Evolutionary conservation across 2,113 vertebrate species (phyloP).

Genomic region (Petrocephalus microphthalmus): DNA sequence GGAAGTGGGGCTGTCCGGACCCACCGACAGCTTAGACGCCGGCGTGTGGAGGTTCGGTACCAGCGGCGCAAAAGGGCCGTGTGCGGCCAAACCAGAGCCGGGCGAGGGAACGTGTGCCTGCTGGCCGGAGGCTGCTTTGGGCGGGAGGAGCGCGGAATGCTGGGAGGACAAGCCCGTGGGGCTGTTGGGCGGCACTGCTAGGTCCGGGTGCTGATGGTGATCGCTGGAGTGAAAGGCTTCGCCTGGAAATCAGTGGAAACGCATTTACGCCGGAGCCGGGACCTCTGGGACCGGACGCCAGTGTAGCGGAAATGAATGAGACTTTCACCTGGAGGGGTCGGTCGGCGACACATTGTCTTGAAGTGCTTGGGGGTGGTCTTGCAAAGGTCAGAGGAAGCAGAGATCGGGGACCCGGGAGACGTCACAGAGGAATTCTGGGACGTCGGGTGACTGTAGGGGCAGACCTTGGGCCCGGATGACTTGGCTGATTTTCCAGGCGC

Average conservation of each 20-base stretch:
- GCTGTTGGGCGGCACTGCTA: slow-evolving; percentile 95
- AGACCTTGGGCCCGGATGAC: slow-evolving; percentile 67
- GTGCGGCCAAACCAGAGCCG: slow-evolving; percentile 46
- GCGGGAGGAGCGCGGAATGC: slow-evolving; percentile 71
- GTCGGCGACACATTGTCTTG: slow-evolving; percentile 85
- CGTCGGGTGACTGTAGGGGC: slow-evolving; percentile 77
- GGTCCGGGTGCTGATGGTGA: slow-evolving; percentile 87
- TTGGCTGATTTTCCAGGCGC: slow-evolving; percentile 66
- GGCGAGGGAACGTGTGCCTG: slow-evolving; percentile 67
- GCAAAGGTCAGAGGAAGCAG: slow-evolving; percentile 85
- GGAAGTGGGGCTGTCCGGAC: slow-evolving; percentile 66
- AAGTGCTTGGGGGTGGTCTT: slow-evolving; percentile 89
- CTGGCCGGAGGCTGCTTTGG: slow-evolving; percentile 70
- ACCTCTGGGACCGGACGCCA: background rate
- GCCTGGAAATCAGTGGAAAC: slow-evolving; percentile 49
- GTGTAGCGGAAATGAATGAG: background rate
- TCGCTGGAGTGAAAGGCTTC: slow-evolving; percentile 86
- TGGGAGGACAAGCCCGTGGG: slow-evolving; percentile 86
- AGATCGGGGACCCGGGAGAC: slow-evolving; percentile 65
- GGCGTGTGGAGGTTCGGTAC: slow-evolving; percentile 59
- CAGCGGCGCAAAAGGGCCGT: slow-evolving; percentile 68
- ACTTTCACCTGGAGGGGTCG: slow-evolving; percentile 67
- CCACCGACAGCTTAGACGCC: slow-evolving; percentile 59
- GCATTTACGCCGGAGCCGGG: background rate
- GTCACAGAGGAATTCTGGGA: slow-evolving; percentile 65